Conservation (phyloP, 2,888 invertebrate genomes). For the Zele albiditarsus region DNA sequence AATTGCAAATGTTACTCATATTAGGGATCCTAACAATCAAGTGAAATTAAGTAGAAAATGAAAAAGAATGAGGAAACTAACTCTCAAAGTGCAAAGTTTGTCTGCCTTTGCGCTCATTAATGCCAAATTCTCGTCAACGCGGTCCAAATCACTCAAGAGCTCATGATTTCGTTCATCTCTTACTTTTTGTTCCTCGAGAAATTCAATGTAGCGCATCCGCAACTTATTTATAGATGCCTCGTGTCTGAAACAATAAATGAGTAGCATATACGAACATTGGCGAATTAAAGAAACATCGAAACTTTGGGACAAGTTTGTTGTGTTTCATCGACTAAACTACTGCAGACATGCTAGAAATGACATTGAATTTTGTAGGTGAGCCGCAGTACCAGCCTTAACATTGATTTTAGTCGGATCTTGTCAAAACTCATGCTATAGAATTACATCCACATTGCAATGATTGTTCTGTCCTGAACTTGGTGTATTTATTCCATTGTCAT, state of each 20-base stretch:
- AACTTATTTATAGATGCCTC: constrained; percentile 70
- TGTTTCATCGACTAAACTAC: constrained; percentile 45
- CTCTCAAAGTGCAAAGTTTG: constrained; percentile 76
- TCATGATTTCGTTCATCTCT: constrained; percentile 78
- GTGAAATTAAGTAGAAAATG: background rate
- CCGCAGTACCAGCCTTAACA: constrained; percentile 51
- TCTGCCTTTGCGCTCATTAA: constrained; percentile 77
- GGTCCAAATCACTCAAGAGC: constrained; percentile 76
- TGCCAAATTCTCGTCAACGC: constrained; percentile 76
- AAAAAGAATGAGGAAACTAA: constrained; percentile 52
- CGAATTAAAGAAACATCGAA: background rate
- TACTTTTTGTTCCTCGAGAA: constrained; percentile 76
- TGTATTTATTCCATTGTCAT: constrained; percentile 39
- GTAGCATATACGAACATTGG: background rate
- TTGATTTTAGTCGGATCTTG: constrained; percentile 44
- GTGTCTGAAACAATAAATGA: constrained; percentile 59
- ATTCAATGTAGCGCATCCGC: constrained; percentile 73
- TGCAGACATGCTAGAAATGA: constrained; percentile 47
- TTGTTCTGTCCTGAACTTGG: constrained; percentile 16
- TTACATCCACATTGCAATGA: constrained; percentile 17
- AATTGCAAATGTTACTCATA: constrained; percentile 26
- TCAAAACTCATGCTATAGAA: constrained; percentile 19
- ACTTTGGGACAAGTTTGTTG: constrained; percentile 22
- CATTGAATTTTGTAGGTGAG: constrained; percentile 50
- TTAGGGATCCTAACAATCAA: background rate